Conservation (phyloP, 2,113 vertebrate species). For the Todiramphus chloris region DNA sequence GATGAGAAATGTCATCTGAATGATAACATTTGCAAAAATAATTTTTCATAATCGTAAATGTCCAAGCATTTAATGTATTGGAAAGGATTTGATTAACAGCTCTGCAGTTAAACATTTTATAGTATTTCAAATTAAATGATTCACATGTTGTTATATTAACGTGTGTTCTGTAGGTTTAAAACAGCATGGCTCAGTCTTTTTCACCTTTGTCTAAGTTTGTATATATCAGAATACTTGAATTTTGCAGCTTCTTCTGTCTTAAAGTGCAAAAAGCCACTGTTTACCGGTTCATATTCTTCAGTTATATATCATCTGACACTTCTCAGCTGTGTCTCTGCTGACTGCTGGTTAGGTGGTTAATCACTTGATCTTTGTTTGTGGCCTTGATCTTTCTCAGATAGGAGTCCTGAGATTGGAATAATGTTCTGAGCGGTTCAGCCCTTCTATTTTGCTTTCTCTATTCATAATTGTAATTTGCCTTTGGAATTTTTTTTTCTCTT, state of each 20-base stretch:
- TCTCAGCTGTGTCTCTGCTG: slow-evolving; percentile 12
- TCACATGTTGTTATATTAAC: not conserved
- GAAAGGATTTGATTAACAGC: slow-evolving; percentile 27
- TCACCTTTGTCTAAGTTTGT: not conserved
- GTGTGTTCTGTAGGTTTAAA: not conserved
- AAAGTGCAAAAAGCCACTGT: not conserved
- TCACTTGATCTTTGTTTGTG: slow-evolving; percentile 23
- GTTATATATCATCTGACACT: not conserved
- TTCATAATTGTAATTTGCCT: not conserved
- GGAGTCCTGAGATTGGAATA: slow-evolving; percentile 2
- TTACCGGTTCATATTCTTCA: slow-evolving; percentile 2
- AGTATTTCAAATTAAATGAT: not conserved
- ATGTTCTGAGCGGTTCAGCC: slow-evolving; percentile 19
- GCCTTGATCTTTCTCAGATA: slow-evolving; percentile 48
- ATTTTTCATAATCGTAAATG: not conserved
- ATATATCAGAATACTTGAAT: not conserved
- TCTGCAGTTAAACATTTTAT: not conserved
- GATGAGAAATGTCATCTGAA: not conserved
- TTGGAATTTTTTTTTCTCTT: not conserved
- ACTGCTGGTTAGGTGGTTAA: slow-evolving; percentile 13
- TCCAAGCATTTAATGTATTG: not conserved
- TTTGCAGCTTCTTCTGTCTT: slow-evolving; percentile 7
- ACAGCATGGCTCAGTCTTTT: not conserved
- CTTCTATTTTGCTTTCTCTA: not conserved
- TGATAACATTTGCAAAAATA: not conserved